phyloP scores from a whole-genome alignment of 2,113 vertebrate genomes.

The Tamias sibiricus region DNA sequence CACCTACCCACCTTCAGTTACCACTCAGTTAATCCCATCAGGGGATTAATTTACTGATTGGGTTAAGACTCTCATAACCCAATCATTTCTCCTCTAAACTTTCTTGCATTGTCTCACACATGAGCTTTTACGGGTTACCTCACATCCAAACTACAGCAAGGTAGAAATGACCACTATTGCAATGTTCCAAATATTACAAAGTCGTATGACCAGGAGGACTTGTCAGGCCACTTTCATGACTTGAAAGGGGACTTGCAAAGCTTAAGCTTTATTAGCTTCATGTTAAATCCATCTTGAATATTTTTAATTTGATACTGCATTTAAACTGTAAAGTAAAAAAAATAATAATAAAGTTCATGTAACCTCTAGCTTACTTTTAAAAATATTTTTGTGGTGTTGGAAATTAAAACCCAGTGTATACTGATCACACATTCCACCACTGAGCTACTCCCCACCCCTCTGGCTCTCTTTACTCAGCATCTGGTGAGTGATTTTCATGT shows the following conservation, averaged over 20 bases:
- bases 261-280: neutral
- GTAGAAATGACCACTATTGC: neutral
- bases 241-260: neutral
- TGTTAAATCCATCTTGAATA: neutral
- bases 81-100: no score
- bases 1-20: no score
- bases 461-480: neutral
- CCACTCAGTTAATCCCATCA: no score
- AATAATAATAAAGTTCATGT: neutral
- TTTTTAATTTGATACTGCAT: neutral
- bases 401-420: neutral
- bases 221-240: neutral
- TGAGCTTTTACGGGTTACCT: no score
- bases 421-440: neutral
- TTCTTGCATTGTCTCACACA: no score
- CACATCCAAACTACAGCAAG: neutral
- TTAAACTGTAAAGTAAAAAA: neutral
- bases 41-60: no score
- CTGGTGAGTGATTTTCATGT: neutral
- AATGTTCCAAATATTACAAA: slow-evolving; percentile 28
- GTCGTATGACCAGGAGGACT: neutral
- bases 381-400: neutral
- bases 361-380: neutral
- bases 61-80: no score
- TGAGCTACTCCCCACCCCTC: neutral